phyloP scores from a whole-genome alignment of 1,140 invertebrate genomes.

The Teleogryllus occipitalis region DNA sequence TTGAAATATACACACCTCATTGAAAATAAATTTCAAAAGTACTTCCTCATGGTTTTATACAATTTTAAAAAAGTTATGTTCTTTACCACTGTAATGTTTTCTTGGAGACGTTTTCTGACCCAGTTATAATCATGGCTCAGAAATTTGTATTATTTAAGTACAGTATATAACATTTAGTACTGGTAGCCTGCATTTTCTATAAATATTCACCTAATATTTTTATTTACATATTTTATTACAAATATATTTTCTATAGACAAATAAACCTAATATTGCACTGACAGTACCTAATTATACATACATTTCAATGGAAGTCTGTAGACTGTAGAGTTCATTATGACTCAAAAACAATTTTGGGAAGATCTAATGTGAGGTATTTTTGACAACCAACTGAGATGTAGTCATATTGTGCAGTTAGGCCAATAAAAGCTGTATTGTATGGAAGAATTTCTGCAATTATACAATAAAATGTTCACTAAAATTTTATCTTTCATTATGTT shows the following conservation, averaged over 20 bases:
- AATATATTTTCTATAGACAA: background rate
- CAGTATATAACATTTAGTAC: constrained; percentile 1
- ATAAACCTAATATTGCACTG: background rate
- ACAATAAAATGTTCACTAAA: background rate
- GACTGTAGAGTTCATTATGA: background rate
- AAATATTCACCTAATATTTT: background rate
- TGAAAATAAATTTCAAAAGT: too few species aligned
- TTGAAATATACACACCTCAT: too few species aligned
- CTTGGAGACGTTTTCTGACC: too few species aligned
- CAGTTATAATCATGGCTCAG: too few species aligned
- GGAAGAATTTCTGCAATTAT: background rate
- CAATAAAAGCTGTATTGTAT: background rate
- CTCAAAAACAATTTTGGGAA: background rate
- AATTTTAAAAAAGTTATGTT: too few species aligned
- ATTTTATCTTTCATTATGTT: background rate
- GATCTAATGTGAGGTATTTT: background rate
- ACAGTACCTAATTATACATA: background rate
- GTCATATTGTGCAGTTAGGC: background rate
- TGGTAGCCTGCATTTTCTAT: background rate
- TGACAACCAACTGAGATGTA: background rate
- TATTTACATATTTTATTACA: background rate
- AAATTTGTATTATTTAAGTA: background rate
- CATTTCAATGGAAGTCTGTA: background rate
- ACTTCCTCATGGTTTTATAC: too few species aligned
- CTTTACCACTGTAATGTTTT: too few species aligned